Base-by-base conservation (phyloP, 2,113 vertebrate species). In the Menidia beryllina region DNA sequence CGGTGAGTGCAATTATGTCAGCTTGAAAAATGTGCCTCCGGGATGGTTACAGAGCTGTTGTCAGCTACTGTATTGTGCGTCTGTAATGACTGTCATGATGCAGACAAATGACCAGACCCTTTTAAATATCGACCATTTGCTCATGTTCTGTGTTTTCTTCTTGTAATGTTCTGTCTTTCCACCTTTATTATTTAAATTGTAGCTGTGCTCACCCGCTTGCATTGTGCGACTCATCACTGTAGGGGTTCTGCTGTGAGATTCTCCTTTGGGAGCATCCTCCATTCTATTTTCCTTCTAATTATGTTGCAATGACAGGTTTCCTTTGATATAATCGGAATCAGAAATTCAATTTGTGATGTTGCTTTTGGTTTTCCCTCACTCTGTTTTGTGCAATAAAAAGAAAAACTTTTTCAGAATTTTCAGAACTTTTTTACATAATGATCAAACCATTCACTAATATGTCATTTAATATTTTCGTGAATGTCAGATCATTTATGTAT, bases 221-320 rank as follows among this genome's bases (percentile, higher is more conserved):
- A 4, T 17, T 25, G 30, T 45, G 23, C 36, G 6, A 9, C 45
- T 62, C 41, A 3, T 71, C 77, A 24, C 62, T 65, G 45, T 65
- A 36, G 56, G 52, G 39, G 50, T 80, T 30, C 58, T 57, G 60
- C 54, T 62, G 69, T 36, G 9, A 63, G 39, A 75, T 43, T 52
- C 24, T 12, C 54, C 26, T 52, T 21, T 53, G 10, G 25, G 49
- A 24, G 47, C 49, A 43, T 30, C 57, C 30, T 50, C 48, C 24
- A 8, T 56, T 43, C 72, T 49, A 10, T 58, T 61, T 48, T 39
- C 23, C 13, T 1, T 26, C 51, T 76, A 69, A 86, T 79, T 70
- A 79, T 49, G 49, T 48, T 69, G 17, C 25, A 34, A 58, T 78
- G 69, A 30, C 58, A 57, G 19, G 19, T 73, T 81, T 71, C n/a